These are phyloP conservation scores for Mythimna ferrago DNA, from an alignment of 2,888 invertebrate genomes.

Conservation along the genomic window DNA sequence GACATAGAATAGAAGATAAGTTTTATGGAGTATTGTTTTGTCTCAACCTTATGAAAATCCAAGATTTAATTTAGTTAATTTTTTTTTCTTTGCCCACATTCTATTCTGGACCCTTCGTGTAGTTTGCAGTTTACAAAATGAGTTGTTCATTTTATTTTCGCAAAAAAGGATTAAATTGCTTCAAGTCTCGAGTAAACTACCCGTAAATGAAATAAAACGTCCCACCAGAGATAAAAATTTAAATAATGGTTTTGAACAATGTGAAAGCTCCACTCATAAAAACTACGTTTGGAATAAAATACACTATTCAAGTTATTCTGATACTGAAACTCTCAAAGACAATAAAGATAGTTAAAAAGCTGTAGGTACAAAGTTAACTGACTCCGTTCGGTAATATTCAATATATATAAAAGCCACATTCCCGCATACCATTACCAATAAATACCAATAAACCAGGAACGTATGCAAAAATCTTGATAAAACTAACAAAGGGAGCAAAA, in stretches of 20 bases:
- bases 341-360: neutral
- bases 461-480: slow-evolving; percentile 44
- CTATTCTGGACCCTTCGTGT: too few species aligned
- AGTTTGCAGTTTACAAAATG: neutral
- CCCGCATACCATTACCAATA: slow-evolving; percentile 25
- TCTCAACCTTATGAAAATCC: too few species aligned
- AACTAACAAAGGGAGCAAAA: slow-evolving; percentile 55
- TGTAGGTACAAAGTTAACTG: neutral
- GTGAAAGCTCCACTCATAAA: slow-evolving; percentile 21
- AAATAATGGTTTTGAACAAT: slow-evolving; percentile 35
- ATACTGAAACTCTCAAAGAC: neutral
- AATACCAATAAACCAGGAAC: slow-evolving; percentile 33
- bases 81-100: too few species aligned
- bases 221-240: slow-evolving; percentile 11
- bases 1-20: neutral
- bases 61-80: too few species aligned
- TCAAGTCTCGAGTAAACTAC: slow-evolving; percentile 20
- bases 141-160: neutral
- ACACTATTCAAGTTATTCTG: neutral
- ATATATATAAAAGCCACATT: neutral
- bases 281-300: slow-evolving; percentile 12
- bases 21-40: too few species aligned
- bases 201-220: slow-evolving; percentile 12
- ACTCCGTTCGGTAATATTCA: neutral
- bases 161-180: slow-evolving; percentile 2